Percentiles rank a stretch among this genome's conserved stretches.
Conservation (phyloP, 2,888 invertebrate genomes). For the Abscondita cerata region DNA sequence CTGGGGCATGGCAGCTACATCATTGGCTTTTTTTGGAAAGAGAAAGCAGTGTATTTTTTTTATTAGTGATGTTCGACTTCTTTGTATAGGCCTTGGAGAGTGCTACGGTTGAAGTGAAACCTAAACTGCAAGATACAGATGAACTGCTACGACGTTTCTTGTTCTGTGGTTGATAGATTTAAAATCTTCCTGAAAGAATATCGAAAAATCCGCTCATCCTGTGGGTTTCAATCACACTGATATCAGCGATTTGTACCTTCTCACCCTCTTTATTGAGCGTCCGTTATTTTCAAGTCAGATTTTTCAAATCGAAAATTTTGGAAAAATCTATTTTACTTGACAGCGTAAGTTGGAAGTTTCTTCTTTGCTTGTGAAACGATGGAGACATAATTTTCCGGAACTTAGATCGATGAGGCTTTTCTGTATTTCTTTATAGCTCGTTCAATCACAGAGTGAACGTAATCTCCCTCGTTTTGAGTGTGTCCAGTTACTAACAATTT, state of each 20-base stretch:
- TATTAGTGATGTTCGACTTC: too few relatives aligned
- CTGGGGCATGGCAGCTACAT: not conserved
- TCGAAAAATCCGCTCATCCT: not conserved
- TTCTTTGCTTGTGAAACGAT: too few relatives aligned
- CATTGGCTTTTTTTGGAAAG: not conserved
- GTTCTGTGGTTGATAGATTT: not conserved
- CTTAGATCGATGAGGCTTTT: not conserved
- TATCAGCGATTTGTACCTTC: not conserved
- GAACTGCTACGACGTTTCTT: not conserved
- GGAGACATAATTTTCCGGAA: not conserved
- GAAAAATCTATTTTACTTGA: not conserved
- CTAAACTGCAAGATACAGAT: not conserved
- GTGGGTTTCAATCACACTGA: not conserved
- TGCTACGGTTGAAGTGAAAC: too few relatives aligned
- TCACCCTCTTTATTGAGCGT: not conserved
- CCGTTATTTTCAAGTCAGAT: not conserved
- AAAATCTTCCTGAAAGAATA: not conserved
- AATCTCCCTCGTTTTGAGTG: not conserved
- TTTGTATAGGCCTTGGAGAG: too few relatives aligned
- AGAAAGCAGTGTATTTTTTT: not conserved
- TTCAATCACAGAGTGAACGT: not conserved
- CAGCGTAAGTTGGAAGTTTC: too few relatives aligned
- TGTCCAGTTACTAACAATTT: too few relatives aligned
- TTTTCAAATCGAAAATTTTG: not conserved
- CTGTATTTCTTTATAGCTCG: not conserved